Evolutionary conservation across 2,113 vertebrate species (phyloP).

Genomic region (Patagioenas fasciata): DNA sequence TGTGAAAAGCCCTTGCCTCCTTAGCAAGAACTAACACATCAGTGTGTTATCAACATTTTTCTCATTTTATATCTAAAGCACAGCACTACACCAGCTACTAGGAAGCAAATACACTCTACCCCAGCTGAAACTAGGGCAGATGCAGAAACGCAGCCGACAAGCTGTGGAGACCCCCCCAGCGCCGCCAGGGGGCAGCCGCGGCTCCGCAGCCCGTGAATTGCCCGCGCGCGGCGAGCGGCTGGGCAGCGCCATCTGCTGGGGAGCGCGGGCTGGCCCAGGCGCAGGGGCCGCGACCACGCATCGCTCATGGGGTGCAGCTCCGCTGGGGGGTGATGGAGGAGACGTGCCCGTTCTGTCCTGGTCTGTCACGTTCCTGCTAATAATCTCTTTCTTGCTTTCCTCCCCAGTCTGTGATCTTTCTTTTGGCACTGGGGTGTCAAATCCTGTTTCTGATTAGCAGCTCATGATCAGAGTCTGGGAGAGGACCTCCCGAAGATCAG

Average conservation of each 20-base stretch:
- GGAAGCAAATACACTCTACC: too few species aligned
- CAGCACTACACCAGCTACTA: too few species aligned
- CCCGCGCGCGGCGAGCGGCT: neutral
- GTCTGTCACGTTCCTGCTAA: neutral
- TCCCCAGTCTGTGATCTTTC: neutral
- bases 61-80: too few species aligned
- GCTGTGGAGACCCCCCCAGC: too few species aligned
- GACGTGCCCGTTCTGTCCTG: fast-evolving
- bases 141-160: too few species aligned
- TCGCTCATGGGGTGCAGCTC: fast-evolving
- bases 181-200: too few species aligned
- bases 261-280: too few species aligned
- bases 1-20: too few species aligned
- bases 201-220: too few species aligned
- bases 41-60: too few species aligned
- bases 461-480: neutral
- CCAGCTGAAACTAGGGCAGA: too few species aligned
- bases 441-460: neutral
- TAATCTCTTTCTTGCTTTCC: neutral
- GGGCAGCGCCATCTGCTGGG: neutral
- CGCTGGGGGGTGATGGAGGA: neutral
- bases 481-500: neutral
- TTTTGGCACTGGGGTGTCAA: neutral
- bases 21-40: too few species aligned
- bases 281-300: fast-evolving